phyloP scores from a whole-genome alignment of 2,888 invertebrate genomes.

The Heliothis peltigera region DNA sequence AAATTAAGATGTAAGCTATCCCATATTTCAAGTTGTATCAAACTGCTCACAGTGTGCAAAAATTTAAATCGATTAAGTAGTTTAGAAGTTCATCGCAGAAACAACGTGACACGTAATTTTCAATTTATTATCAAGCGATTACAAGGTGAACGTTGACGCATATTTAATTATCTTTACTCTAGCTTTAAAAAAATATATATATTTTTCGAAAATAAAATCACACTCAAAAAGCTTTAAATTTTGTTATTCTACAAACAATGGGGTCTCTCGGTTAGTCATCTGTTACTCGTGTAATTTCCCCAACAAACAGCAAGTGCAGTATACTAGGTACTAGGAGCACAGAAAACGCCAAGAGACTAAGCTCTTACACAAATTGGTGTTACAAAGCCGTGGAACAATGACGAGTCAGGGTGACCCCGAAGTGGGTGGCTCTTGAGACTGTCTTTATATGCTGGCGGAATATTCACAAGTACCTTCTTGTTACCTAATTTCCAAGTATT shows the following conservation, averaged over 20 bases:
- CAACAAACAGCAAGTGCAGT: conserved; percentile 15
- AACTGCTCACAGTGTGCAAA: no score
- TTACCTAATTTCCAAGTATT: conserved; percentile 28
- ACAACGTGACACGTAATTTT: no score
- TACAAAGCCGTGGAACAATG: conserved; percentile 55
- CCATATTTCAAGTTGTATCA: no score
- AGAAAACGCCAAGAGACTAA: conserved; percentile 39
- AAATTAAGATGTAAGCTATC: no score
- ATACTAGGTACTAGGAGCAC: conserved; percentile 42
- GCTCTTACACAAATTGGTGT: conserved; percentile 58
- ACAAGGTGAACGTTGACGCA: no score
- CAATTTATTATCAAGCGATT: no score
- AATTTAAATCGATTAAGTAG: no score
- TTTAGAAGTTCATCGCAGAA: no score
- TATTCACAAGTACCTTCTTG: conserved; percentile 6
- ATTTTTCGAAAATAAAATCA: not conserved
- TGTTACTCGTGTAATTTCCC: conserved; percentile 5
- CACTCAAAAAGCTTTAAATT: not conserved
- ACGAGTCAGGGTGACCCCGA: conserved; percentile 30
- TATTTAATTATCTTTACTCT: no score
- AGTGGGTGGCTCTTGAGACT: conserved; percentile 30
- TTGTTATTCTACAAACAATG: not conserved
- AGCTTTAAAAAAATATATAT: no score
- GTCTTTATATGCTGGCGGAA: conserved; percentile 43
- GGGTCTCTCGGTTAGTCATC: conserved; percentile 10